Conservation (phyloP, 2,113 vertebrate species). For the Mormyrus iriodes region DNA sequence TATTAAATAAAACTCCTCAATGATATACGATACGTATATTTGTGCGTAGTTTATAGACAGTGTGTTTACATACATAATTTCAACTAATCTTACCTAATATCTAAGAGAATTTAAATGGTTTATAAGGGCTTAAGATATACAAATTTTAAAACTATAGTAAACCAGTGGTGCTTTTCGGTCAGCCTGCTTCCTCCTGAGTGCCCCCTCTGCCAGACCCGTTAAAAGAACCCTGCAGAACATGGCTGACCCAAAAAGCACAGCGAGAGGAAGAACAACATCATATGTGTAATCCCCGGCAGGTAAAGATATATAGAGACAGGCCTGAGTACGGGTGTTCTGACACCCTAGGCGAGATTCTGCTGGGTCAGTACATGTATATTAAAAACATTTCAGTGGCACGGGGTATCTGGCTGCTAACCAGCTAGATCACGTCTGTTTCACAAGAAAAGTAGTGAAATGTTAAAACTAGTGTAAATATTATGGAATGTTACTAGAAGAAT, state of each 20-base stretch:
- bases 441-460: not conserved
- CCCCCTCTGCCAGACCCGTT: not conserved
- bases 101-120: too few relatives aligned
- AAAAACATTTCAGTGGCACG: not conserved
- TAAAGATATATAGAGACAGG: not conserved
- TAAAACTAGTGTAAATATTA: not conserved
- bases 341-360: not conserved
- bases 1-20: too few relatives aligned
- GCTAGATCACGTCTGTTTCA: not conserved
- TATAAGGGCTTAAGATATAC: too few relatives aligned
- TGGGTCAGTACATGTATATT: not conserved
- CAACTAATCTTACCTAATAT: too few relatives aligned
- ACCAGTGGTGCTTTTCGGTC: not conserved
- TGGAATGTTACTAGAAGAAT: not conserved
- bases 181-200: not conserved
- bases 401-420: not conserved
- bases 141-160: not conserved
- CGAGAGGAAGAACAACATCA: not conserved
- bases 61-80: too few relatives aligned
- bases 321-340: not conserved
- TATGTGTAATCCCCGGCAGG: not conserved
- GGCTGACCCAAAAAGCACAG: not conserved
- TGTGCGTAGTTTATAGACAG: too few relatives aligned
- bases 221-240: not conserved
- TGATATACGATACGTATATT: too few relatives aligned